Evolutionary conservation across 2,888 invertebrate genomes (phyloP).

Genomic region (Chymomyza procnemis): DNA sequence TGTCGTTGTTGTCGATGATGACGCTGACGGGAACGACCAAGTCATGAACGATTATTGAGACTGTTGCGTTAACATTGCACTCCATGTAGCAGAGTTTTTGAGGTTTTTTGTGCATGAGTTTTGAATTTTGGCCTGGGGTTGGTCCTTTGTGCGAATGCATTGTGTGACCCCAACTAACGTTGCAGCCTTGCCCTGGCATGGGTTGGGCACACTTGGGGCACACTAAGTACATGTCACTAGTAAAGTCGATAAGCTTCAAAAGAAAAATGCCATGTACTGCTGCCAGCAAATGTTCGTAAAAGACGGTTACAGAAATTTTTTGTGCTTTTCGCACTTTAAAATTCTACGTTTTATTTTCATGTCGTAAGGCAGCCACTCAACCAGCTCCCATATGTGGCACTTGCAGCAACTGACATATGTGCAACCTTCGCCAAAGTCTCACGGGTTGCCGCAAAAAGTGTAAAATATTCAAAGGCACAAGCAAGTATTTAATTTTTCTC

Average conservation of each 20-base stretch:
- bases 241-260: not conserved
- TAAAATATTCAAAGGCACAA: not conserved
- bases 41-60: slow-evolving; percentile 27
- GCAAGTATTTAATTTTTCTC: not conserved
- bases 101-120: not conserved
- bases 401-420: not conserved
- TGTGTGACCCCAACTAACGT: not conserved
- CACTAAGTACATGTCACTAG: not conserved
- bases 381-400: not conserved
- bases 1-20: not conserved
- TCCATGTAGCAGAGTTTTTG: not conserved
- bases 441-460: not conserved
- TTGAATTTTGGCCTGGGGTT: not conserved
- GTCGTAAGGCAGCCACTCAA: not conserved
- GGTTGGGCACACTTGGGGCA: not conserved
- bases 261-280: not conserved
- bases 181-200: not conserved
- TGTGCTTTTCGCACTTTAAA: not conserved
- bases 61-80: slow-evolving; percentile 39
- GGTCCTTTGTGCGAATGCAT: not conserved
- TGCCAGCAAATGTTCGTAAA: not conserved
- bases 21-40: slow-evolving; percentile 11
- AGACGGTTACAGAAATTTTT: not conserved
- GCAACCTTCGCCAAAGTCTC: not conserved
- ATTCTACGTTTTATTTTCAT: not conserved